Evolutionary conservation across 2,888 invertebrate species (phyloP).

Genomic region (Lasius fuliginosus): DNA sequence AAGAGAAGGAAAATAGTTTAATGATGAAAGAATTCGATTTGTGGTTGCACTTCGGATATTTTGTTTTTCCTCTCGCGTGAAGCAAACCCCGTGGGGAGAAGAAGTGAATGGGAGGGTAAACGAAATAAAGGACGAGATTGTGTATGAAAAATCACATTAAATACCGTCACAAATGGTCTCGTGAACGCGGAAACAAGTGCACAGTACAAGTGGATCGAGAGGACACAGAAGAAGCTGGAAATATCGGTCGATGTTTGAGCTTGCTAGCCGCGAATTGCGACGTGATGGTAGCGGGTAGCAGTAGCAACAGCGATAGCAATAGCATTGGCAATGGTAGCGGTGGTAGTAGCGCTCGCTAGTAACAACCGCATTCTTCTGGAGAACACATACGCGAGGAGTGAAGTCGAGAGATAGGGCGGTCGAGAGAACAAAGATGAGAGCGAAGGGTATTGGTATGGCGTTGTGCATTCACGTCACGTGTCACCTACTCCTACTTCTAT

Average conservation of each 20-base stretch:
- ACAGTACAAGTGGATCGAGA: slow-evolving; percentile 33
- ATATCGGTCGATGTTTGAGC: slow-evolving; percentile 63
- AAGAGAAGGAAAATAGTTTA: neutral
- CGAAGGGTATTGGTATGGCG: slow-evolving; percentile 47
- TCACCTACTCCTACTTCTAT: slow-evolving; percentile 76
- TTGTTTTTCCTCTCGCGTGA: neutral
- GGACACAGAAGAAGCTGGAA: slow-evolving; percentile 52
- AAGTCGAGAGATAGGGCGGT: slow-evolving; percentile 40
- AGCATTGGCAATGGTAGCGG: neutral
- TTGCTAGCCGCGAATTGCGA: slow-evolving; percentile 42
- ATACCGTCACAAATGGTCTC: slow-evolving; percentile 63
- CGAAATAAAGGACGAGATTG: slow-evolving; percentile 57
- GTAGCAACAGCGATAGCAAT: slow-evolving; percentile 6
- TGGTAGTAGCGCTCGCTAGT: slow-evolving; percentile 1
- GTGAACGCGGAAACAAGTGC: slow-evolving; percentile 55
- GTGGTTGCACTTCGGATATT: neutral
- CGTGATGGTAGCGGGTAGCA: neutral
- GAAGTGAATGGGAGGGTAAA: slow-evolving; percentile 33
- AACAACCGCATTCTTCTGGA: slow-evolving; percentile 55
- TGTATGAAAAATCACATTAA: slow-evolving; percentile 71
- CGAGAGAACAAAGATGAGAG: slow-evolving; percentile 51
- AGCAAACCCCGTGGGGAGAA: slow-evolving; percentile 1
- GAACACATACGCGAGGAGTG: slow-evolving; percentile 17
- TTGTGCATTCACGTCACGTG: slow-evolving; percentile 80
- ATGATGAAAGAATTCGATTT: slow-evolving; percentile 34